phyloP scores from a whole-genome alignment of 2,113 vertebrate genomes.

The Tricholaema leucomelas region DNA sequence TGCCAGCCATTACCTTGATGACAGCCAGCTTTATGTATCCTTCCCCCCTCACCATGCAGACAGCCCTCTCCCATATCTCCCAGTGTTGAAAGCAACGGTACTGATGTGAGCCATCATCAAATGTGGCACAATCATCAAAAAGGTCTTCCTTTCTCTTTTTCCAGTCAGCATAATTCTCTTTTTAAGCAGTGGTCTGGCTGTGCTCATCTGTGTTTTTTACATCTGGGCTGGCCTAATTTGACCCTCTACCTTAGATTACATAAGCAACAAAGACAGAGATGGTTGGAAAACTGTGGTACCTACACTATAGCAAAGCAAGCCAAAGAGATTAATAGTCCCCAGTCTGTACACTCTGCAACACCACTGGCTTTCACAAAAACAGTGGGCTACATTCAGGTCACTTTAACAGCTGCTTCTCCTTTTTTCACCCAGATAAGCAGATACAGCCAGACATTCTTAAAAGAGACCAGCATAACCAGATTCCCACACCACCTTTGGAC shows the following conservation, averaged over 20 bases:
- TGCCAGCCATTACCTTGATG: not conserved
- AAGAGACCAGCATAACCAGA: not conserved
- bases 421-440: not conserved
- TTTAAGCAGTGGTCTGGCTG: not conserved
- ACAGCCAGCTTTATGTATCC: not conserved
- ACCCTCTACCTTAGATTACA: not conserved
- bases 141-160: not conserved
- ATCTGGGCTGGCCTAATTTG: not conserved
- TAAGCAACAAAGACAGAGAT: not conserved
- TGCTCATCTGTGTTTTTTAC: not conserved
- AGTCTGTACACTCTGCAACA: not conserved
- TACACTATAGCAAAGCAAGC: not conserved
- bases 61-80: not conserved
- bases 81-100: not conserved
- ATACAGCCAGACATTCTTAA: not conserved
- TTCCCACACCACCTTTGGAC: not conserved
- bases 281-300: not conserved
- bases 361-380: not conserved
- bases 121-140: not conserved
- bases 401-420: not conserved
- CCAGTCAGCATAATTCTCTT: not conserved
- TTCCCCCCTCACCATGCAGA: not conserved
- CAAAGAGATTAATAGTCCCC: not conserved
- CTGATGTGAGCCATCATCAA: not conserved
- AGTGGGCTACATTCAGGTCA: not conserved